Conservation (phyloP, 2,113 vertebrate species). For the Corapipo altera region DNA sequence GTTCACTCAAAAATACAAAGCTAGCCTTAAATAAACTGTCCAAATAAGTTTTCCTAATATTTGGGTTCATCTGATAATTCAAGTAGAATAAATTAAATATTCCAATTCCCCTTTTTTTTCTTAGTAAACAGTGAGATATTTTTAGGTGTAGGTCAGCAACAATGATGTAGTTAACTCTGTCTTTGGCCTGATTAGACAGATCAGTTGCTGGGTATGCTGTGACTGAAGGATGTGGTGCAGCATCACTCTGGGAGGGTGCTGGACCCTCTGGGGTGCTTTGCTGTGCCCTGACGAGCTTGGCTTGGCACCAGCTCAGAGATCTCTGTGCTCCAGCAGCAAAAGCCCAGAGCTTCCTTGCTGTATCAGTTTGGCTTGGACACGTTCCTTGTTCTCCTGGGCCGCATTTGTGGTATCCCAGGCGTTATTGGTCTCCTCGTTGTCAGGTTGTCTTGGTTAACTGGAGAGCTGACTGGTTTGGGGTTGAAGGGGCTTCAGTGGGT, state of each 20-base stretch:
- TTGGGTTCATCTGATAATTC: background rate
- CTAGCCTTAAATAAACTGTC: background rate
- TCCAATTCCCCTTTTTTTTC: background rate
- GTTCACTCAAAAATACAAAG: background rate
- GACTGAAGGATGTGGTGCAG: background rate
- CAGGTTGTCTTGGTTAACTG: background rate
- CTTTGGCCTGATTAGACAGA: background rate
- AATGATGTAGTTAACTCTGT: background rate
- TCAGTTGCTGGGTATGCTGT: background rate
- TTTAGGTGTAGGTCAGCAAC: background rate
- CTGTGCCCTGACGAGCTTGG: background rate
- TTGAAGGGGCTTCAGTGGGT: background rate
- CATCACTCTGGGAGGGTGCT: background rate
- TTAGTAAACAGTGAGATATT: background rate
- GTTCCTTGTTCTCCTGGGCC: background rate
- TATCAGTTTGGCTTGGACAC: background rate
- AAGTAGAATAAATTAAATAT: background rate
- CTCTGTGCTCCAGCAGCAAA: background rate
- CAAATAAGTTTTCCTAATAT: background rate
- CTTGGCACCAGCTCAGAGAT: background rate
- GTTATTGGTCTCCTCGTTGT: background rate
- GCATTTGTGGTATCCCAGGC: background rate
- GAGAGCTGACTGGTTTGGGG: background rate
- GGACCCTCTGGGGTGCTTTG: background rate
- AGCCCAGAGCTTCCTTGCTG: background rate